Evolutionary conservation across 2,797 vertebrate species (phyloP).

Genomic region (Bovichtus variegatus): DNA sequence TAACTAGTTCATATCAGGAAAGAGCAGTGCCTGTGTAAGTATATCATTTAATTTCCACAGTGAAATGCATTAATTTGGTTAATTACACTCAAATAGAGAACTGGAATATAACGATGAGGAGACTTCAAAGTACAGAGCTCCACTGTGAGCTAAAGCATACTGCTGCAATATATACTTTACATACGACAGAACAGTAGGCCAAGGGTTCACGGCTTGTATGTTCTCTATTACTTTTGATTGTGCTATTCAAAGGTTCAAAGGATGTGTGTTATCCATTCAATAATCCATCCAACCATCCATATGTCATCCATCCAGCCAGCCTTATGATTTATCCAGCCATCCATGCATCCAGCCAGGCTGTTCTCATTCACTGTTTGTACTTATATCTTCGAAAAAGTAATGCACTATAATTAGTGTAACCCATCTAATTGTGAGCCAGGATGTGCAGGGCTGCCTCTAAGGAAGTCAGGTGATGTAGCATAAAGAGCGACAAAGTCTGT

Average conservation of each 20-base stretch:
- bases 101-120: not conserved
- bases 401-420: too few species aligned
- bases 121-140: not conserved
- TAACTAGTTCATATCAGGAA: constrained; percentile 24
- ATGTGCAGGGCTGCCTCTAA: too few species aligned
- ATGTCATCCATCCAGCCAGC: not conserved
- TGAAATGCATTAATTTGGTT: constrained; percentile 21
- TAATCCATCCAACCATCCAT: not conserved
- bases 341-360: not conserved
- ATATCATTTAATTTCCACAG: constrained; percentile 29
- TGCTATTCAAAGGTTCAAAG: not conserved
- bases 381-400: too few species aligned
- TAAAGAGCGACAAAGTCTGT: too few species aligned
- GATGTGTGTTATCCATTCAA: not conserved
- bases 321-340: not conserved
- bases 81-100: constrained; percentile 16
- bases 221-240: not conserved
- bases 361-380: too few species aligned
- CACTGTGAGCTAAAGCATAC: not conserved
- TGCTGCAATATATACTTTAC: not conserved
- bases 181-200: not conserved
- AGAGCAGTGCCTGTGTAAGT: constrained; percentile 16
- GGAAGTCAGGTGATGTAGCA: too few species aligned
- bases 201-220: not conserved
- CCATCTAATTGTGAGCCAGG: too few species aligned